A percentile compares a stretch with the other conserved stretches of the same genome.
Evolutionary conservation across 2,113 vertebrate species (phyloP).

Genomic region (Odontophorus gujanensis): DNA sequence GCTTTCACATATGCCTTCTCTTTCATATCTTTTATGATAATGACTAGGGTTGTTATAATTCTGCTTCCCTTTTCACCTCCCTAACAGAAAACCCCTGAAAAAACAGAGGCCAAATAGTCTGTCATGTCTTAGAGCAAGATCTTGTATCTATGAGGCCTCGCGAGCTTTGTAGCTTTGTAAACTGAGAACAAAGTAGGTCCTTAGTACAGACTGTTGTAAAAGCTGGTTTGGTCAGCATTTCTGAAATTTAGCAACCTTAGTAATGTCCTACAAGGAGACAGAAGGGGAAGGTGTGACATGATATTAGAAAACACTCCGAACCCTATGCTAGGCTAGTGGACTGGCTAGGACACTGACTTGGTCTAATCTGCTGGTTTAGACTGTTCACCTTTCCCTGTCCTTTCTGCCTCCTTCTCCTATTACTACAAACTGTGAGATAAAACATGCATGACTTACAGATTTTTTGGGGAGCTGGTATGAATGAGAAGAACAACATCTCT

Average conservation of each 20-base stretch:
- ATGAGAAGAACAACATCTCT: not conserved
- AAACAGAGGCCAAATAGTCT: not conserved
- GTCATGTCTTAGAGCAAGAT: not conserved
- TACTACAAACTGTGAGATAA: not conserved
- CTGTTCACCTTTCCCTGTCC: not conserved
- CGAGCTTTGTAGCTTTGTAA: not conserved
- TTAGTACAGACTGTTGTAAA: not conserved
- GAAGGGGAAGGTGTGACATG: not conserved
- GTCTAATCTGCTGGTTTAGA: not conserved
- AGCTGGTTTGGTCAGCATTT: not conserved
- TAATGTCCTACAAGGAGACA: not conserved
- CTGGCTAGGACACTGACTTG: not conserved
- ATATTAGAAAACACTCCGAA: not conserved
- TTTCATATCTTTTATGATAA: not conserved
- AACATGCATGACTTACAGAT: not conserved
- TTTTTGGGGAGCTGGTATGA: not conserved
- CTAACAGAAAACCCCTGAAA: not conserved
- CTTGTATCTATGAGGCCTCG: not conserved
- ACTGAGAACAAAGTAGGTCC: not conserved
- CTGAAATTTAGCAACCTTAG: not conserved
- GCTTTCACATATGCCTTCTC: not conserved
- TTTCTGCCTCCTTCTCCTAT: not conserved
- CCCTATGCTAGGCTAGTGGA: not conserved
- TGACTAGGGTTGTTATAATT: not conserved
- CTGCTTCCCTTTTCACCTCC: not conserved